Conservation (phyloP, 2,888 invertebrate species). For the Plusia festucae region DNA sequence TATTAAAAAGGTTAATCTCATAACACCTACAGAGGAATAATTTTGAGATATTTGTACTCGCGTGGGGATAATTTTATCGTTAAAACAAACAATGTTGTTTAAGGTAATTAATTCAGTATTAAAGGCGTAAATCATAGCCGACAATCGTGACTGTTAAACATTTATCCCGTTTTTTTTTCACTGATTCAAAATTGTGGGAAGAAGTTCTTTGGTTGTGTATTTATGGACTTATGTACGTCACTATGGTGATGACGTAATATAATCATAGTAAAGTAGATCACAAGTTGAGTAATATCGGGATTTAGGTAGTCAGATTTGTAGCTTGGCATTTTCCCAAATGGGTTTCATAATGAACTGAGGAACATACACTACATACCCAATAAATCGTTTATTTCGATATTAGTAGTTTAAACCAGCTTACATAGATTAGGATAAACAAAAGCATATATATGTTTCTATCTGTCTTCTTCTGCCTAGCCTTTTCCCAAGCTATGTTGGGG, state of each 20-base stretch:
- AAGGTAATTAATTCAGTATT: not conserved
- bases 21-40: not conserved
- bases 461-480: too few species aligned
- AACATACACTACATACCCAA: too few species aligned
- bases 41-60: not conserved
- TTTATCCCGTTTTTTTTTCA: too few species aligned
- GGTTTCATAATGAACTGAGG: conserved; percentile 27
- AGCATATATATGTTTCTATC: too few species aligned
- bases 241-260: not conserved
- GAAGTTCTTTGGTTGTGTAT: too few species aligned
- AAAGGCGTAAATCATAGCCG: not conserved
- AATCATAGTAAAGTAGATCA: not conserved
- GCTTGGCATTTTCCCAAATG: conserved; percentile 37
- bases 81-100: not conserved
- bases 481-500: too few species aligned
- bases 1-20: conserved; percentile 1
- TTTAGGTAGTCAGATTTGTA: not conserved
- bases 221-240: too few species aligned
- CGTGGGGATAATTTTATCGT: not conserved
- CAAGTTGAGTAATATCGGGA: not conserved
- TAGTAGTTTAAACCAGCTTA: too few species aligned
- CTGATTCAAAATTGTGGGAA: too few species aligned
- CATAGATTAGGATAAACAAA: too few species aligned
- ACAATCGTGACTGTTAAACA: not conserved
- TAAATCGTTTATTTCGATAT: too few species aligned